Percentiles rank a stretch among this genome's conserved stretches.
Evolutionary conservation across 1,140 invertebrate species (phyloP).

Genomic region (Wasmannia auropunctata): DNA sequence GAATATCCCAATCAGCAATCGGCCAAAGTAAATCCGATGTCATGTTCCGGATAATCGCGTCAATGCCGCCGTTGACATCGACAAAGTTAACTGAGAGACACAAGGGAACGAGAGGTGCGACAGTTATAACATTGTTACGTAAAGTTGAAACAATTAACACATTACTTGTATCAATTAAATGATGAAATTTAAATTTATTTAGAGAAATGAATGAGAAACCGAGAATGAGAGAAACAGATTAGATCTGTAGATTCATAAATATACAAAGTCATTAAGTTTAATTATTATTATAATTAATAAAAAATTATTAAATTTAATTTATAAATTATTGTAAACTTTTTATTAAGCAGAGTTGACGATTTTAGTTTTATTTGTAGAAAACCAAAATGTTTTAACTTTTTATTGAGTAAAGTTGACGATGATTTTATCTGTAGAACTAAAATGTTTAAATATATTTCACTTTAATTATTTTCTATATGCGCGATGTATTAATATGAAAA

Average conservation of each 20-base stretch:
- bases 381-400: background rate
- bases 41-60: constrained; percentile 7
- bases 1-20: constrained; percentile 37
- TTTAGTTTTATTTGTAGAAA: background rate
- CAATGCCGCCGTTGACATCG: background rate
- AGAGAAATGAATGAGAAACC: background rate
- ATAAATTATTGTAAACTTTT: background rate
- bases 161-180: background rate
- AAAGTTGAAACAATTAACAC: background rate
- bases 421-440: background rate
- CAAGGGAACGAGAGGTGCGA: background rate
- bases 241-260: background rate
- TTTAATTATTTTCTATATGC: background rate
- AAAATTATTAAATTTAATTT: background rate
- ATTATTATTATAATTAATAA: background rate
- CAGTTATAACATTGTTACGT: background rate
- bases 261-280: background rate
- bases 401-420: background rate
- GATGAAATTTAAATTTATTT: background rate
- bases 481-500: background rate
- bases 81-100: background rate
- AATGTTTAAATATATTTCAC: background rate
- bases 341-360: background rate
- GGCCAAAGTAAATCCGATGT: constrained; percentile 25
- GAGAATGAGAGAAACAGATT: background rate